phyloP scores from a whole-genome alignment of 2,113 vertebrate species.

The Lipophrys pholis region DNA sequence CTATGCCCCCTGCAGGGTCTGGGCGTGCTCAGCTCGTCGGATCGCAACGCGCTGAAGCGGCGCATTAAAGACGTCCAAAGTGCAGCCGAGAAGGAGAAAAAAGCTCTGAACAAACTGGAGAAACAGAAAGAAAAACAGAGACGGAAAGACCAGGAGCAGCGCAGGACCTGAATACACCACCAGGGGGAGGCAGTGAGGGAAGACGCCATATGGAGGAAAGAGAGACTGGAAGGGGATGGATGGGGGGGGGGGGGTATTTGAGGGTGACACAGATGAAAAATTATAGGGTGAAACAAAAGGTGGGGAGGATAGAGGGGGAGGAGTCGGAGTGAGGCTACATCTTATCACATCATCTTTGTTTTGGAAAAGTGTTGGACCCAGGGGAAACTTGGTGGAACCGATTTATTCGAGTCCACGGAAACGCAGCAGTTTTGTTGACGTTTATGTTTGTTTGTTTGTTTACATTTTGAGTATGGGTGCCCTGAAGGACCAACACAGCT shows the following conservation, averaged over 20 bases:
- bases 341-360: background rate
- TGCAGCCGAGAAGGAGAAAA: constrained; percentile 86
- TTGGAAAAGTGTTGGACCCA: too few species aligned
- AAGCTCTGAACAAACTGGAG: constrained; percentile 88
- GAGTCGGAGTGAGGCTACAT: background rate
- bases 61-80: constrained; percentile 88
- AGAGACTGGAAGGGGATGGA: background rate
- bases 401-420: too few species aligned
- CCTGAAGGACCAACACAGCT: too few species aligned
- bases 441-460: too few species aligned
- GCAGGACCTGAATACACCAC: constrained; percentile 72
- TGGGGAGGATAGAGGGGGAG: accelerated
- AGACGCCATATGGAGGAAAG: too few species aligned
- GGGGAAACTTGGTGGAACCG: too few species aligned
- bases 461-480: too few species aligned
- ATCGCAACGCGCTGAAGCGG: constrained; percentile 87
- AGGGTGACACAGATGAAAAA: too few species aligned
- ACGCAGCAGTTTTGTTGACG: too few species aligned
- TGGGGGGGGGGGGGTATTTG: background rate
- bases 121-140: constrained; percentile 89
- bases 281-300: background rate
- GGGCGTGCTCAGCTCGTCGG: constrained; percentile 87
- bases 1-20: constrained; percentile 77
- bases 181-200: constrained; percentile 11
- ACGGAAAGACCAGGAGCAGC: constrained; percentile 84